These are phyloP conservation scores for Ginglymostoma cirratum DNA, from an alignment of 2,113 vertebrate species.

Conservation along the genomic window DNA sequence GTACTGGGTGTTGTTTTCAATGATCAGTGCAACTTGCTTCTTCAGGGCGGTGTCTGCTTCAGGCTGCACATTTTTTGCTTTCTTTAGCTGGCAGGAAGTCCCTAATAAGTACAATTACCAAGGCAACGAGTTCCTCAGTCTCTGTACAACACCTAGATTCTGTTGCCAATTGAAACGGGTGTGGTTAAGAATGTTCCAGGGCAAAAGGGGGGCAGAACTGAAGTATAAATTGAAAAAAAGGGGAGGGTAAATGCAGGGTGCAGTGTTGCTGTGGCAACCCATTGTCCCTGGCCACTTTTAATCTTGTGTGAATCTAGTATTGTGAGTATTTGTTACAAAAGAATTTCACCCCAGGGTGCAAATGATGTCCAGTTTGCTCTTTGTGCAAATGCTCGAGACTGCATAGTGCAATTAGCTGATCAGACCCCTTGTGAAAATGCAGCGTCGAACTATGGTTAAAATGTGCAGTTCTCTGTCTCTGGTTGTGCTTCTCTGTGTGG, in stretches of 20 bases:
- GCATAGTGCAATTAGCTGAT: neutral
- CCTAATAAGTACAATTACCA: neutral
- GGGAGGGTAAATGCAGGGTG: neutral
- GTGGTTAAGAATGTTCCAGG: neutral
- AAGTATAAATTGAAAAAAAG: neutral
- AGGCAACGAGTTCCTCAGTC: neutral
- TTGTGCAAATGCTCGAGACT: neutral
- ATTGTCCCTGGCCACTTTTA: neutral
- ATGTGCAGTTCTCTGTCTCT: neutral
- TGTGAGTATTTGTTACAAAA: neutral
- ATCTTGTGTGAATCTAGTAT: neutral
- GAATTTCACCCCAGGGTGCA: constrained; percentile 17
- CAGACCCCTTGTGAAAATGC: neutral
- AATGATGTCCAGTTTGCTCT: neutral
- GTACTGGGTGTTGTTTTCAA: neutral
- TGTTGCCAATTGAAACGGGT: neutral
- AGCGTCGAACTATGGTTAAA: neutral
- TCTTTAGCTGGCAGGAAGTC: neutral
- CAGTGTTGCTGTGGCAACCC: neutral
- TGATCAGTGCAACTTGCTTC: neutral
- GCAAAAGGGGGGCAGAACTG: neutral
- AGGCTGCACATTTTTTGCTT: neutral
- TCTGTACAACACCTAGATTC: neutral
- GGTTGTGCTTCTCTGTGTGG: neutral
- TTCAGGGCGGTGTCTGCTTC: neutral